phyloP scores from a whole-genome alignment of 1,140 invertebrate genomes.

The Sycophila sp. region DNA sequence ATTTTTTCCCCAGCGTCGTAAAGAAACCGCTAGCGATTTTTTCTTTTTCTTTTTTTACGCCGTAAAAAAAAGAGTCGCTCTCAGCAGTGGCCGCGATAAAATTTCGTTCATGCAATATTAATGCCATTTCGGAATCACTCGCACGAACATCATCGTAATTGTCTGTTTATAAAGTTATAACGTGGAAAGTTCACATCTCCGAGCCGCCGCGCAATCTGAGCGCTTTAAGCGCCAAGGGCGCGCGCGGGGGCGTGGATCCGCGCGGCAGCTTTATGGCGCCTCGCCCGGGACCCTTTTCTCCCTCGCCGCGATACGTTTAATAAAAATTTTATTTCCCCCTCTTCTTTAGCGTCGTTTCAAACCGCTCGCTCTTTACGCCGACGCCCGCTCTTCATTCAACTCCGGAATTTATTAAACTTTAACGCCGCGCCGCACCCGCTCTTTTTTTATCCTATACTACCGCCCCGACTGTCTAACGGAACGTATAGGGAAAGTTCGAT shows the following conservation, averaged over 20 bases:
- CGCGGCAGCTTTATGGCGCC: not conserved
- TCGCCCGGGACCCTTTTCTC: not conserved
- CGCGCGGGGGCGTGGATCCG: not conserved
- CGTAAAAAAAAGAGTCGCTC: no score
- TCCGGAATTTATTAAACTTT: conserved; percentile 26
- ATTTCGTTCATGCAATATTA: no score
- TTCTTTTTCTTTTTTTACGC: no score
- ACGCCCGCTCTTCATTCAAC: conserved; percentile 14
- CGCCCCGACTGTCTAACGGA: no score
- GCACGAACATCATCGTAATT: not conserved
- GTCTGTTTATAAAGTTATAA: conserved; percentile 1
- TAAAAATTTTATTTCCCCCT: conserved; percentile 17
- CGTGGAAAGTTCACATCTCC: not conserved
- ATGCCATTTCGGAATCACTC: no score
- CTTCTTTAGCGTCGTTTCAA: not conserved
- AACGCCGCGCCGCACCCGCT: not conserved
- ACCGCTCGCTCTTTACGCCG: not conserved
- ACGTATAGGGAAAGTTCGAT: no score
- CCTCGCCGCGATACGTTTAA: conserved; percentile 9
- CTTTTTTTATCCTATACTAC: no score
- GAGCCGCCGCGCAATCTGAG: not conserved
- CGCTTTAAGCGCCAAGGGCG: not conserved
- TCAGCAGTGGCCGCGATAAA: no score
- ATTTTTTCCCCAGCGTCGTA: no score
- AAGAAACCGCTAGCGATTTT: no score